Conservation (phyloP, 2,113 vertebrate species). For the Eclectus roratus region DNA sequence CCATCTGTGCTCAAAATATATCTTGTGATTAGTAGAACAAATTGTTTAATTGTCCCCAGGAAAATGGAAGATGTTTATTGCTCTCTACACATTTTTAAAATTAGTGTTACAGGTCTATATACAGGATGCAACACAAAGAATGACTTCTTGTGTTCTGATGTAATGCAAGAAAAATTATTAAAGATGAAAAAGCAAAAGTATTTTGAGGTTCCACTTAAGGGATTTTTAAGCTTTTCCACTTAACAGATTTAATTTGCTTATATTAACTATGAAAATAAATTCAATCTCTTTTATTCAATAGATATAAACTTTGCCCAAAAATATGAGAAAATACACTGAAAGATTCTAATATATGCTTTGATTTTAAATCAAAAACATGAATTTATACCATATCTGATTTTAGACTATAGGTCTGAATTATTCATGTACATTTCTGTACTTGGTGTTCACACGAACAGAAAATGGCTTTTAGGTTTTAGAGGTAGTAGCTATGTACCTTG, state of each 20-base stretch:
- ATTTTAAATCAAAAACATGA: not conserved
- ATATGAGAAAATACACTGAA: not conserved
- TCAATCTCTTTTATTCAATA: not conserved
- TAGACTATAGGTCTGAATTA: not conserved
- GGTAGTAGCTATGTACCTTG: not conserved
- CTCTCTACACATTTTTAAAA: not conserved
- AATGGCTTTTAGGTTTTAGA: not conserved
- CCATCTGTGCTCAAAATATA: not conserved
- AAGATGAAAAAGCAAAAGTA: not conserved
- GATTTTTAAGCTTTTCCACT: not conserved
- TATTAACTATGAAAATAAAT: not conserved
- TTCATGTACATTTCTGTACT: not conserved
- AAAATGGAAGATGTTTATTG: not conserved
- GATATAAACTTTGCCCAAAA: not conserved
- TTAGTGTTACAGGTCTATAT: not conserved
- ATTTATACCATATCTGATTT: not conserved
- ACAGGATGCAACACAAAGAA: not conserved
- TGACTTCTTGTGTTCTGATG: fast-evolving
- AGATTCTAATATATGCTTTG: not conserved
- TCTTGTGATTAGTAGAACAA: not conserved
- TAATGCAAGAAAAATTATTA: not conserved
- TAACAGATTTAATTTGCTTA: not conserved
- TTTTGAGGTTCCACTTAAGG: not conserved
- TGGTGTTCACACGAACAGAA: not conserved
- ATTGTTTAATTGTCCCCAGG: not conserved